Evolutionary conservation across 2,797 vertebrate genomes (phyloP).

Genomic region (Lagocephalus sceleratus): DNA sequence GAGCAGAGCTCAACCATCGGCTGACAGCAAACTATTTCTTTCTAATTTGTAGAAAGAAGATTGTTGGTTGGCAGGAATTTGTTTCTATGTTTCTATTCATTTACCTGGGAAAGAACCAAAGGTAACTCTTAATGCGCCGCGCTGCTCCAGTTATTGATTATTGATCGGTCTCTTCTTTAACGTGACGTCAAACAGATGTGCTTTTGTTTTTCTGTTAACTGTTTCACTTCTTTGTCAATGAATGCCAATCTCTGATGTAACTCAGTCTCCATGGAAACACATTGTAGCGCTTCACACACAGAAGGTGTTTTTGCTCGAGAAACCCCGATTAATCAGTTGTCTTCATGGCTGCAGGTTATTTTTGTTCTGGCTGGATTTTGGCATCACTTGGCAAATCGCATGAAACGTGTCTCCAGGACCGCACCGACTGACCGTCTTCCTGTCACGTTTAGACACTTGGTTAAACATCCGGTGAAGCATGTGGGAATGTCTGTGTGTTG

Average conservation of each 20-base stretch:
- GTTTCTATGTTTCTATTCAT: constrained; percentile 17
- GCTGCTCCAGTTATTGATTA: background rate
- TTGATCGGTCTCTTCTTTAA: no score
- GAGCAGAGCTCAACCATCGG: constrained; percentile 24
- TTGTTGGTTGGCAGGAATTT: constrained; percentile 11
- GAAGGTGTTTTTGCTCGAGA: background rate
- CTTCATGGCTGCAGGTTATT: background rate
- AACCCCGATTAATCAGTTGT: background rate
- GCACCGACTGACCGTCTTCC: background rate
- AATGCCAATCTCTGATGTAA: background rate
- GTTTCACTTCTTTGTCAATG: background rate
- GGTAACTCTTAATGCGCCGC: background rate
- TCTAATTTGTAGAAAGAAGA: constrained; percentile 11
- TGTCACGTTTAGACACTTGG: background rate
- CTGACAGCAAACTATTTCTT: constrained; percentile 34
- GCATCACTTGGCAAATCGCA: background rate
- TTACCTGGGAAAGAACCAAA: background rate
- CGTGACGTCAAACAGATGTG: background rate
- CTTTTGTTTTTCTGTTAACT: background rate
- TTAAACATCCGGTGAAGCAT: background rate
- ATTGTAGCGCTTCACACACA: background rate
- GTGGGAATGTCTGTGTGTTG: background rate
- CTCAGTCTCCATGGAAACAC: background rate
- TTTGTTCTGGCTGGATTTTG: background rate
- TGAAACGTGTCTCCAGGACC: background rate